Percentiles rank a stretch among this genome's conserved stretches.
Evolutionary conservation across 2,888 invertebrate genomes (phyloP).

Genomic region (Parthenolecanium corni): DNA sequence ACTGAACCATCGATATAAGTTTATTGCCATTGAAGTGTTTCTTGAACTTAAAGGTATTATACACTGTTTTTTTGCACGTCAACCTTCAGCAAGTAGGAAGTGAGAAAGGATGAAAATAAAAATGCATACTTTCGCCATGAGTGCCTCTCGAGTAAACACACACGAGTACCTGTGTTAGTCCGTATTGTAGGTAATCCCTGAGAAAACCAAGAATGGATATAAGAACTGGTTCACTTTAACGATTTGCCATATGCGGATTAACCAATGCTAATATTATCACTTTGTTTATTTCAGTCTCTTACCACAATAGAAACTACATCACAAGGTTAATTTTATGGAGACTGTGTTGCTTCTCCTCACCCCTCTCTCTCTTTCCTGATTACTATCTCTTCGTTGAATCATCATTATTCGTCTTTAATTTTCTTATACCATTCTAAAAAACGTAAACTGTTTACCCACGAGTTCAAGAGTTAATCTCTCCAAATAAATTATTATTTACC

Average conservation of each 20-base stretch:
- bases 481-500: too few species aligned
- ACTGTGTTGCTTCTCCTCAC: too few species aligned
- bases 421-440: too few species aligned
- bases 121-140: neutral
- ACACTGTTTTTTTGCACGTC: neutral
- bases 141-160: neutral
- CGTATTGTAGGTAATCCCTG: neutral
- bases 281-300: neutral
- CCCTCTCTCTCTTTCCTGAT: too few species aligned
- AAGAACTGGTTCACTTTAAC: slow-evolving; percentile 4
- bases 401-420: too few species aligned
- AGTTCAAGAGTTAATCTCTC: too few species aligned
- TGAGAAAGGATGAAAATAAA: neutral
- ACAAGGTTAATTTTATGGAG: too few species aligned
- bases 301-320: neutral
- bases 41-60: too few species aligned
- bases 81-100: neutral
- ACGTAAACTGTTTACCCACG: too few species aligned
- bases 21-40: too few species aligned
- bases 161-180: neutral
- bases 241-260: neutral
- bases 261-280: neutral
- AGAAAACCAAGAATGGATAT: neutral
- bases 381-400: too few species aligned
- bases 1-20: too few species aligned